Evolutionary conservation across 2,888 invertebrate genomes (phyloP).

Genomic region (Drosophila barbarae): DNA sequence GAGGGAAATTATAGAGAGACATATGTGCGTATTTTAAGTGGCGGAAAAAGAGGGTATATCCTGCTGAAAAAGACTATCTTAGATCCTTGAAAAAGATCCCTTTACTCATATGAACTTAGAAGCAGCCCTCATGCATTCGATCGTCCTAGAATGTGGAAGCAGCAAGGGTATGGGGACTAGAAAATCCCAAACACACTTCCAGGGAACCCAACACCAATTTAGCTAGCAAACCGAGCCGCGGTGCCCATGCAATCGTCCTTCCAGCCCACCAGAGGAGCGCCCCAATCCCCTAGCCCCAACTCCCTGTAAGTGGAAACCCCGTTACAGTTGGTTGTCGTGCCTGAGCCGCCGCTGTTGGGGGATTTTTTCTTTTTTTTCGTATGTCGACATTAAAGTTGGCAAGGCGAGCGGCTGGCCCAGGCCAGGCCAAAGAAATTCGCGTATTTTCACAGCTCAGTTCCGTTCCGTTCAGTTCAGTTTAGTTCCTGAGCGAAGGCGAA

Average conservation of each 20-base stretch:
- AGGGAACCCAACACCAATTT: slow-evolving; percentile 65
- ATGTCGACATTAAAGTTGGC: slow-evolving; percentile 57
- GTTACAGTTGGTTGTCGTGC: slow-evolving; percentile 68
- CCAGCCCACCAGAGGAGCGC: slow-evolving; percentile 19
- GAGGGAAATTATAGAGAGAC: slow-evolving; percentile 18
- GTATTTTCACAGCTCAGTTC: slow-evolving; percentile 47
- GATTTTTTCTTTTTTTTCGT: slow-evolving; percentile 17
- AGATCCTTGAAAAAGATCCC: neutral
- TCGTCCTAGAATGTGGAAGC: neutral
- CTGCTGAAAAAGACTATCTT: neutral
- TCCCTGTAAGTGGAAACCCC: slow-evolving; percentile 70
- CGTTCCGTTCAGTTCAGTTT: slow-evolving; percentile 58
- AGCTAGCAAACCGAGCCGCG: slow-evolving; percentile 55
- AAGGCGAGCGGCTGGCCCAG: slow-evolving; percentile 45
- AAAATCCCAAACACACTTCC: slow-evolving; percentile 52
- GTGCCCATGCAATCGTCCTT: slow-evolving; percentile 54
- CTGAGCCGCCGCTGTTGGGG: slow-evolving; percentile 36
- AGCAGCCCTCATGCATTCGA: slow-evolving; percentile 20
- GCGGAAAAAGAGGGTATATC: neutral
- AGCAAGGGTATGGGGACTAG: slow-evolving; percentile 6
- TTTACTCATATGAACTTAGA: neutral
- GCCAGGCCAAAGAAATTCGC: slow-evolving; percentile 69
- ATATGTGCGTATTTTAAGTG: slow-evolving; percentile 3
- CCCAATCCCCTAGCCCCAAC: slow-evolving; percentile 39
- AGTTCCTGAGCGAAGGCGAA: slow-evolving; percentile 78